Evolutionary conservation across 2,113 vertebrate species (phyloP).

Genomic region (Geococcyx californianus): DNA sequence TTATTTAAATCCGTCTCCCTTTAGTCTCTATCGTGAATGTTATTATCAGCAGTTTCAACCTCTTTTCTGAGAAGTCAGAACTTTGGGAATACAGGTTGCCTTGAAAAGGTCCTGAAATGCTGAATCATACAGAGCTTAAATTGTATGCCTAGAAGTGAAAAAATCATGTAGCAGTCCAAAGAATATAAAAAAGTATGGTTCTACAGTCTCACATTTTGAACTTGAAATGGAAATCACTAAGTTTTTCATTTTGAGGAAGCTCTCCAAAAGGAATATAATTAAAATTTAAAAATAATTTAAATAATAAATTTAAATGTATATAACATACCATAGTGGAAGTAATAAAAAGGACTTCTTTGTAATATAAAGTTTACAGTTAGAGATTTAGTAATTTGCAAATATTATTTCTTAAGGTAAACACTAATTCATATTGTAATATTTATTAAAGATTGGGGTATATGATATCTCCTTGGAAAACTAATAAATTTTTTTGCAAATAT

Average conservation of each 20-base stretch:
- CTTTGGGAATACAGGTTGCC: neutral
- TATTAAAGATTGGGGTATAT: neutral
- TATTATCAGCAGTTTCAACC: neutral
- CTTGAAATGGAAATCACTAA: neutral
- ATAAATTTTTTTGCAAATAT: neutral
- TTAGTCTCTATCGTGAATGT: neutral
- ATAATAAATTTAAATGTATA: neutral
- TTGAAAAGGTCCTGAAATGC: neutral
- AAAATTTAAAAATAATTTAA: neutral
- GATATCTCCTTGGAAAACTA: neutral
- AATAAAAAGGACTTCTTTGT: neutral
- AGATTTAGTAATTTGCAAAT: neutral
- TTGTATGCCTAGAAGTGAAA: neutral
- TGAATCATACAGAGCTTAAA: neutral
- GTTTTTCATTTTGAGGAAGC: neutral
- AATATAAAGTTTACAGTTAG: neutral
- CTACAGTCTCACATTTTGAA: neutral
- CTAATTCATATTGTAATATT: neutral
- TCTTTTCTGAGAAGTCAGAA: neutral
- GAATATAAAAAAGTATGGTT: neutral
- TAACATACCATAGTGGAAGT: neutral
- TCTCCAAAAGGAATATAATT: neutral
- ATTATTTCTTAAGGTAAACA: neutral
- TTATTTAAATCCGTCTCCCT: neutral
- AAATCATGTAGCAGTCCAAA: neutral